Evolutionary conservation across 2,797 vertebrate species (phyloP).

Genomic region (Ara ararauna): DNA sequence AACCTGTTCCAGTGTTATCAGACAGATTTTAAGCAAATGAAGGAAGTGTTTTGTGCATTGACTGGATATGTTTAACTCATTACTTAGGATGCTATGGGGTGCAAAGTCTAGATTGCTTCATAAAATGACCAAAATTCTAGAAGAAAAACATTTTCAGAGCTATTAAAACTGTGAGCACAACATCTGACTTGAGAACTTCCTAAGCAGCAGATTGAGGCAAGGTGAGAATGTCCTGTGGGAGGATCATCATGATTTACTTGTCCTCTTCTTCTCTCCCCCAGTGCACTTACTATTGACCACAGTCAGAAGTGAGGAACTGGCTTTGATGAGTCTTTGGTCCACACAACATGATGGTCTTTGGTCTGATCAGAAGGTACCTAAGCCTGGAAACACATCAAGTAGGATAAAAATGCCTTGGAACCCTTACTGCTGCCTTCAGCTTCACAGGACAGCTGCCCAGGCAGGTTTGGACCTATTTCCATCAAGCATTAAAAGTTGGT

Average conservation of each 20-base stretch:
- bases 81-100: not conserved
- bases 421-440: not conserved
- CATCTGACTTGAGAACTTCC: not conserved
- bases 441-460: conserved; percentile 26
- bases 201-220: not conserved
- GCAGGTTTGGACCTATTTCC: not conserved
- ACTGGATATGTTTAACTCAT: not conserved
- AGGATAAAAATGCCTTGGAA: not conserved
- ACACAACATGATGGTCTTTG: not conserved
- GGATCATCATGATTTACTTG: not conserved
- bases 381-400: not conserved
- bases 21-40: not conserved
- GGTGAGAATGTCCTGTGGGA: not conserved
- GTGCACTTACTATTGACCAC: not conserved
- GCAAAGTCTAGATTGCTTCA: not conserved
- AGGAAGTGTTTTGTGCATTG: not conserved
- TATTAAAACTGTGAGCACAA: not conserved
- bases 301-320: not conserved
- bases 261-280: not conserved
- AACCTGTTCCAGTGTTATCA: not conserved
- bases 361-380: not conserved
- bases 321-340: not conserved
- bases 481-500: conserved; percentile 30
- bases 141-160: not conserved
- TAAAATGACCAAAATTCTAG: not conserved